Base-by-base conservation (phyloP, 2,888 invertebrate species). In the Eustalomyia histrio region DNA sequence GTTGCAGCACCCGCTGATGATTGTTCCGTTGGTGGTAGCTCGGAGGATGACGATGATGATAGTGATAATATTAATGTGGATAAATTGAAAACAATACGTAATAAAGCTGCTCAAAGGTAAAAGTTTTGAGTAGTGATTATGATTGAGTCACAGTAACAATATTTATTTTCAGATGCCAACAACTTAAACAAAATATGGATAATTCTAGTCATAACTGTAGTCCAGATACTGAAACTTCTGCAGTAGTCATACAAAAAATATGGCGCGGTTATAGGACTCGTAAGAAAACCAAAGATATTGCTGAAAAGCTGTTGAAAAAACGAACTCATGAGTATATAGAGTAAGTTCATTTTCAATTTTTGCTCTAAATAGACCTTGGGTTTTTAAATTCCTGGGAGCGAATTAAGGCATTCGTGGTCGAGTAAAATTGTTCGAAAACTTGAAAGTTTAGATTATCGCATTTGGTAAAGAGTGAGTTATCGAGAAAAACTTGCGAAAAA, bases 211-310 rank as follows among this genome's bases (percentile, higher is more conserved):
- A 85, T n/a, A 86, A 84, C 67, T 79, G 68, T 21, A 61, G 60
- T 61, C 76, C 80, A 16, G 69, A 83, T 58, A 89, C 90, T 0
- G 92, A 92, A 84, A 87, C 88, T 0, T 93, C 97, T 0, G 97
- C 96, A 0, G 93, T 95, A 39, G 94, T 94, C 29, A 97, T 97
- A 87, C 97, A 97, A 91, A 95, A 94, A 90, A 93, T 95, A 91
- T 97, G 97, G 97, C 91, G 96, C 24, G 97, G 97, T 0, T 97
- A 95, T 89, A 92, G 94, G 60, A 94, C 95, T 47, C 92, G 97
- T 85, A 95, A 96, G 83, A 90, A 89, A 87, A 90, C 88, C 18
- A 89, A 90, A 60, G 86, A 93, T 90, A 85, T 90, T 91, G 88
- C 93, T 0, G 93, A 95, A 84, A 94, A 94, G 33, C 92, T 97